A percentile compares a stretch with the other conserved stretches of the same genome.
Conservation (phyloP, 2,797 vertebrate species). For the Enteromius treurensis region DNA sequence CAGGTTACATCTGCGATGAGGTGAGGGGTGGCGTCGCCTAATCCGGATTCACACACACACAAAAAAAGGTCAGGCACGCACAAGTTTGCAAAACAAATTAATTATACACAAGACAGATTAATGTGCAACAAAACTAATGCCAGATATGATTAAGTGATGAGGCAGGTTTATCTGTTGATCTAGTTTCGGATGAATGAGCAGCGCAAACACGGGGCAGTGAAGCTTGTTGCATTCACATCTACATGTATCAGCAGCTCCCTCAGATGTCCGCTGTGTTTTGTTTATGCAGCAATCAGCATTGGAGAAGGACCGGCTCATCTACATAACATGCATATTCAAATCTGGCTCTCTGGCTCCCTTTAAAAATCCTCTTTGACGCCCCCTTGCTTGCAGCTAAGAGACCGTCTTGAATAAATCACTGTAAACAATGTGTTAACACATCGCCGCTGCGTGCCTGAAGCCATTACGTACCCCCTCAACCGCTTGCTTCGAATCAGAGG, state of each 20-base stretch:
- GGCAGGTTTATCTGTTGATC: slow-evolving; percentile 50
- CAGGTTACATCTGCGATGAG: not conserved
- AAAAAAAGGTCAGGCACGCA: slow-evolving; percentile 17
- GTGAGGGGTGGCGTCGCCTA: not conserved
- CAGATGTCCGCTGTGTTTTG: slow-evolving; percentile 51
- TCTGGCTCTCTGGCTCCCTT: slow-evolving; percentile 46
- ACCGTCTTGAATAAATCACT: slow-evolving; percentile 50
- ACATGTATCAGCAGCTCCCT: slow-evolving; percentile 40
- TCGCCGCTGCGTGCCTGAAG: slow-evolving; percentile 4
- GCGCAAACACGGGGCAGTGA: slow-evolving; percentile 33
- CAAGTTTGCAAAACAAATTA: slow-evolving; percentile 51
- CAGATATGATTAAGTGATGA: slow-evolving; percentile 54
- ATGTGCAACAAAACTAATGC: slow-evolving; percentile 44
- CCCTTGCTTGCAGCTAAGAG: slow-evolving; percentile 44
- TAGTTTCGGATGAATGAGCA: slow-evolving; percentile 50
- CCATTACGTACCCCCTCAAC: not conserved
- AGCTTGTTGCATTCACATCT: slow-evolving; percentile 38
- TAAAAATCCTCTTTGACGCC: slow-evolving; percentile 50
- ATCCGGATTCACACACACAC: not conserved
- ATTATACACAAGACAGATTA: slow-evolving; percentile 55
- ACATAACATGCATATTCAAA: slow-evolving; percentile 62
- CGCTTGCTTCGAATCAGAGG: not conserved
- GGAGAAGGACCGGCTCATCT: slow-evolving; percentile 51
- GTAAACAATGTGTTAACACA: slow-evolving; percentile 49
- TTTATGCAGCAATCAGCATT: slow-evolving; percentile 58